Conservation (phyloP, 2,888 invertebrate species). For the Tenthredo amoena region DNA sequence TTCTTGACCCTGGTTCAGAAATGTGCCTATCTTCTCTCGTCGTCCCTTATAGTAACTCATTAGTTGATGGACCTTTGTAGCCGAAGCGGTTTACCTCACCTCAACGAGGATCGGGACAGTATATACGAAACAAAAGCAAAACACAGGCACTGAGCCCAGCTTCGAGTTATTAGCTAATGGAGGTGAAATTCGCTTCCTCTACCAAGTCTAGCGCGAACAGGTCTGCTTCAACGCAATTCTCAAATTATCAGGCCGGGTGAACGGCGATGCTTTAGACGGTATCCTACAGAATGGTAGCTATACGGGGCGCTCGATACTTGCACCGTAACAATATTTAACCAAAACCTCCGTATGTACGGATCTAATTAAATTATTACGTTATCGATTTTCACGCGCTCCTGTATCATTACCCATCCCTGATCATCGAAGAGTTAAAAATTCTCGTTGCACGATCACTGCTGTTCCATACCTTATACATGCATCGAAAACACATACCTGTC, state of each 20-base stretch:
- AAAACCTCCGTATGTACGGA: background rate
- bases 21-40: conserved; percentile 56
- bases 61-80: conserved; percentile 67
- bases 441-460: background rate
- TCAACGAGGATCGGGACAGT: conserved; percentile 53
- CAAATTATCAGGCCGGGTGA: conserved; percentile 58
- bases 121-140: conserved; percentile 51
- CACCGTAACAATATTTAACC: conserved; percentile 4
- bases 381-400: conserved; percentile 1
- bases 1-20: conserved; percentile 58
- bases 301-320: background rate
- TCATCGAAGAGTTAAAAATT: background rate
- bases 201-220: conserved; percentile 59
- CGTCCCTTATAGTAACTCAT: conserved; percentile 66
- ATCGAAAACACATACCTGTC: conserved; percentile 48
- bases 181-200: conserved; percentile 65
- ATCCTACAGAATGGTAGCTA: background rate
- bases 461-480: background rate
- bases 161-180: conserved; percentile 72
- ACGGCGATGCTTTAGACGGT: conserved; percentile 49
- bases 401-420: background rate
- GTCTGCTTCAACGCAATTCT: conserved; percentile 61
- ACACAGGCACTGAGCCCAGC: conserved; percentile 53
- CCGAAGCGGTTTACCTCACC: conserved; percentile 59
- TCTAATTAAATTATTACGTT: conserved; percentile 45